Evolutionary conservation across 2,113 vertebrate species (phyloP), one percentile per base, ranked within the genome.

Genomic region (Neotragus pygmaeus): DNA sequence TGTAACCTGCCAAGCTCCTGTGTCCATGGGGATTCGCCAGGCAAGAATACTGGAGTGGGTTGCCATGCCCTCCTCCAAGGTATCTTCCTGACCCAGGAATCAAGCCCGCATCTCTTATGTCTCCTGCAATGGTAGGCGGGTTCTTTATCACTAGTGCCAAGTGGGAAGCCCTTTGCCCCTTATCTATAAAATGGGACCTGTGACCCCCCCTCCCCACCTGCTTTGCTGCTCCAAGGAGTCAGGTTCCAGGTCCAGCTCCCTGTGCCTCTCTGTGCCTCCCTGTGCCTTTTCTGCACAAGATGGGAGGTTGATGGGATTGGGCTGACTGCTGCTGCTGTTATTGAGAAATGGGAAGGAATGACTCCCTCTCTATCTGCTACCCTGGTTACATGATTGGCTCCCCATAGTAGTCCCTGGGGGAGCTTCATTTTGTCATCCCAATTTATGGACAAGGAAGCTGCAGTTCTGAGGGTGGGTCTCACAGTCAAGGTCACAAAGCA

Each of bases 301-400:
- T 0, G 2, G 49, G 11, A 58, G 43, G 64, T 25, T 0, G 25
- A 11, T 14, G 4, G 43, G 30, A 2, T 4, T 0, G 23, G 47
- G 39, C 7, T 4, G 23, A 62, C 43, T 2, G 33, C 62, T 4
- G 7, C 27, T 13, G 7, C 45, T 27, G 9, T 9, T 11, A 16
- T 7, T 14, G 43, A 30, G 36, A 78, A 49, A 23, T 4, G 6
- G 47, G 58, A 47, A 28, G 49, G 14, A 30, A 30, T 47, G 10
- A 3, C 30, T 58, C 1, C 57, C 21, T 53, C 19, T 28, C 14
- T 1, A 28, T 66, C 33, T 58, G 21, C 77, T n/a, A 1, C 45
- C 1, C 77, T 0, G 5, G 27, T n/a, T 36, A 10, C 3, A 0
- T 36, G 15, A 3, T 81, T 0, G 0, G 11, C 57, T 64, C 3